These are phyloP conservation scores for Deilephila porcellus DNA, from an alignment of 2,888 invertebrate species.

Conservation along the genomic window DNA sequence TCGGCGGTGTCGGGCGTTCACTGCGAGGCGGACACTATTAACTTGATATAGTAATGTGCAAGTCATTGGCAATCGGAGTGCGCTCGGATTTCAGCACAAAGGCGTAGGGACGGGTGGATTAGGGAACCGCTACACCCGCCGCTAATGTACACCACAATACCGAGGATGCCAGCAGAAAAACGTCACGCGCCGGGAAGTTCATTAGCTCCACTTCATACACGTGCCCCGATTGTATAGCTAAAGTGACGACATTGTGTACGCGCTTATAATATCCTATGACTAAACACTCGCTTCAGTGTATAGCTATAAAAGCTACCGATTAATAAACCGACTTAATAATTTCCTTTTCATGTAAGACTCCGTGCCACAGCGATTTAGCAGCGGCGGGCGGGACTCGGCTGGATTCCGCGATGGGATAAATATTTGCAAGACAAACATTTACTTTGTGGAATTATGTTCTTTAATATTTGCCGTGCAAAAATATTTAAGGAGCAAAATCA, in stretches of 20 bases:
- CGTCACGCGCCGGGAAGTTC: slow-evolving; percentile 50
- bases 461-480: background rate
- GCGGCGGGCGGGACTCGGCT: background rate
- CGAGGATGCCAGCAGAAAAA: slow-evolving; percentile 58
- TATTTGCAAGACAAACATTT: slow-evolving; percentile 19
- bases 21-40: slow-evolving; percentile 67
- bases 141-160: slow-evolving; percentile 65
- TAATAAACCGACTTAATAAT: background rate
- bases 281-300: slow-evolving; percentile 11
- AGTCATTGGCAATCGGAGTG: slow-evolving; percentile 77
- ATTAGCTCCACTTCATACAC: slow-evolving; percentile 45
- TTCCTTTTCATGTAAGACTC: background rate
- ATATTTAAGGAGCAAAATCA: background rate
- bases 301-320: background rate
- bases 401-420: slow-evolving; percentile 2
- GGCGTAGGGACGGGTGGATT: slow-evolving; percentile 61
- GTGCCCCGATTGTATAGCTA: slow-evolving; percentile 10
- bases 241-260: slow-evolving; percentile 15
- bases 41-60: slow-evolving; percentile 71
- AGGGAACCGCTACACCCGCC: slow-evolving; percentile 50
- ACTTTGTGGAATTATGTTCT: slow-evolving; percentile 5
- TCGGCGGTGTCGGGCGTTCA: background rate
- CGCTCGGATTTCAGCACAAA: slow-evolving; percentile 76
- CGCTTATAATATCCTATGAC: slow-evolving; percentile 1
- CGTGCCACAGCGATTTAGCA: background rate